Conservation (phyloP, 2,888 invertebrate species). For the Cheilosia pagana region DNA sequence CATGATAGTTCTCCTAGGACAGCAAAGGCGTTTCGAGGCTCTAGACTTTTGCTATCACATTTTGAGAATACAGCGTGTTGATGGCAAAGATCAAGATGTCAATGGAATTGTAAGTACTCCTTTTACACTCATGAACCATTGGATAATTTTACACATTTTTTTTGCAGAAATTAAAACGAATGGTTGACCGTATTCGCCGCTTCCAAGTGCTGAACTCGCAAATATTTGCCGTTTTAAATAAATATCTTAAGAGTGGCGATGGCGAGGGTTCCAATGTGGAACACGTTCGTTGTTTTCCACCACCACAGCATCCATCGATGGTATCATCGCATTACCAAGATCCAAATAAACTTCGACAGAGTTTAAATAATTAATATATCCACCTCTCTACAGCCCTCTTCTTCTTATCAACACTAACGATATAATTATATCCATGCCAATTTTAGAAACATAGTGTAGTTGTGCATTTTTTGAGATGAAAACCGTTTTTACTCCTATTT, state of each 20-base stretch:
- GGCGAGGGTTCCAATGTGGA: slow-evolving; percentile 94
- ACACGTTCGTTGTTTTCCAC: slow-evolving; percentile 98
- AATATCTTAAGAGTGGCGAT: slow-evolving; percentile 94
- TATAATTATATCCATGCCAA: slow-evolving; percentile 58
- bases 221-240: slow-evolving; percentile 97
- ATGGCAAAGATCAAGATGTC: slow-evolving; percentile 97
- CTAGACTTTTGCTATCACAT: slow-evolving; percentile 99
- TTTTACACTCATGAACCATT: background rate
- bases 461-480: slow-evolving; percentile 43
- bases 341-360: slow-evolving; percentile 85
- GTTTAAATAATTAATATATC: slow-evolving; percentile 80
- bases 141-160: slow-evolving; percentile 8
- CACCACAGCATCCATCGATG: slow-evolving; percentile 92
- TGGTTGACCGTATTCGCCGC: slow-evolving; percentile 98
- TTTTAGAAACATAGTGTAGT: slow-evolving; percentile 43
- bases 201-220: slow-evolving; percentile 99
- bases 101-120: slow-evolving; percentile 93
- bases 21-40: slow-evolving; percentile 97
- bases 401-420: slow-evolving; percentile 50
- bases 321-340: slow-evolving; percentile 86
- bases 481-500: background rate
- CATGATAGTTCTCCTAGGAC: slow-evolving; percentile 96
- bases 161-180: slow-evolving; percentile 93
- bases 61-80: slow-evolving; percentile 96
- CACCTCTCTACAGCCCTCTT: slow-evolving; percentile 2